phyloP scores from a whole-genome alignment of 2,113 vertebrate genomes.

The Epinephelus fuscoguttatus region DNA sequence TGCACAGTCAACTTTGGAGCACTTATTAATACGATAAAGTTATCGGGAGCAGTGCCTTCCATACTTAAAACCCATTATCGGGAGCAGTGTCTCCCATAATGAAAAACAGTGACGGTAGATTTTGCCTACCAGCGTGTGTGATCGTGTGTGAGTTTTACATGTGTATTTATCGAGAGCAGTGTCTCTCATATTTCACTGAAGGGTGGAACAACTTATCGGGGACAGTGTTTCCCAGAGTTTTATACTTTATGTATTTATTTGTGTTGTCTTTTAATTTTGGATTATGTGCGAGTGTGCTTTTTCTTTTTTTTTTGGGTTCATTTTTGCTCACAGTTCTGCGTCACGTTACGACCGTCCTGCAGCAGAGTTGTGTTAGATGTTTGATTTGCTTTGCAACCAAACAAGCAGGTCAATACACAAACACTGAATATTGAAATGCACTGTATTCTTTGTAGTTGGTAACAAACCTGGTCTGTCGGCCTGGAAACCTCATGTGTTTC shows the following conservation, averaged over 20 bases:
- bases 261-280: constrained; percentile 30
- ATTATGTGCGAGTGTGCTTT: neutral
- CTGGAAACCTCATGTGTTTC: neutral
- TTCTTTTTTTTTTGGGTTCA: neutral
- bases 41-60: constrained; percentile 99
- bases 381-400: neutral
- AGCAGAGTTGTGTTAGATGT: neutral
- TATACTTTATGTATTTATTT: constrained; percentile 82
- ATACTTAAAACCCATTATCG: constrained; percentile 96
- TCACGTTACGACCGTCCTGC: neutral
- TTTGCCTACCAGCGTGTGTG: constrained; percentile 92
- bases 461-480: neutral
- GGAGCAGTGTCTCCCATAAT: constrained; percentile 99
- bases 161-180: constrained; percentile 96
- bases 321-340: constrained; percentile 8
- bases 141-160: constrained; percentile 58
- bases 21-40: constrained; percentile 76
- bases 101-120: constrained; percentile 94
- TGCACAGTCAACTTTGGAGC: constrained; percentile 69
- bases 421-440: neutral
- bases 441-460: neutral
- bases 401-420: neutral
- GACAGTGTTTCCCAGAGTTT: constrained; percentile 99
- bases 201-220: constrained; percentile 97
- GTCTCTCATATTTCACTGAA: constrained; percentile 96